Evolutionary conservation across 2,888 invertebrate genomes (phyloP), one percentile per base, ranked within the genome.

Genomic region (Spodoptera picta): DNA sequence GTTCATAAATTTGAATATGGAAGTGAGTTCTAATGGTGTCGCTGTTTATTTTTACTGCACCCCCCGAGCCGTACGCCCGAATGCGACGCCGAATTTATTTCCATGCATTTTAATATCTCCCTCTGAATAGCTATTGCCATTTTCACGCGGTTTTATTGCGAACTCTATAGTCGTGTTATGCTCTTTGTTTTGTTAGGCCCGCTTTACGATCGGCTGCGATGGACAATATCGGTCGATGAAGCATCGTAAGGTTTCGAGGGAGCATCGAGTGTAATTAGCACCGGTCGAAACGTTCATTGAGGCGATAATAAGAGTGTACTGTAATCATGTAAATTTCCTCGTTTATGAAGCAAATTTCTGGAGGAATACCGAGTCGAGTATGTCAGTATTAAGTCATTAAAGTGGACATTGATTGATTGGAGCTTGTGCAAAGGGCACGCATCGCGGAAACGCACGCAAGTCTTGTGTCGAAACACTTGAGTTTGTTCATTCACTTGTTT

Each of bases 61-160:
- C 94, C 94, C 94, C 92, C 90, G 89, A 92, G 90, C 91, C 86
- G 91, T 87, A 91, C 89, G 93, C 89, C 91, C 95, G 95, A 95
- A 95, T 95, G 95, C 95, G 95, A 94, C 94, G 95, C 95, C 94
- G 94, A 95, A 95, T 93, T 94, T 94, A 94, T 94, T 94, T 92
- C 93, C 94, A 94, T 94, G 94, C 94, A 94, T 94, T 94, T 94
- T 94, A 94, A 94, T 94, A 94, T 94, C 94, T 92, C 93, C 94
- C 94, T 92, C 91, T 92, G 93, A 94, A 93, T 91, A 92, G 92
- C 93, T 93, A 91, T 93, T 92, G 94, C 92, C 92, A 91, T 93
- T 94, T 94, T 93, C 93, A 89, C 92, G 92, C 92, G 91, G 92
- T 92, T 93, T 93, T 92, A 92, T 93, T 92, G 90, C 89, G 83